Conservation (phyloP, 2,888 invertebrate species). For the Chelonus formosanus region DNA sequence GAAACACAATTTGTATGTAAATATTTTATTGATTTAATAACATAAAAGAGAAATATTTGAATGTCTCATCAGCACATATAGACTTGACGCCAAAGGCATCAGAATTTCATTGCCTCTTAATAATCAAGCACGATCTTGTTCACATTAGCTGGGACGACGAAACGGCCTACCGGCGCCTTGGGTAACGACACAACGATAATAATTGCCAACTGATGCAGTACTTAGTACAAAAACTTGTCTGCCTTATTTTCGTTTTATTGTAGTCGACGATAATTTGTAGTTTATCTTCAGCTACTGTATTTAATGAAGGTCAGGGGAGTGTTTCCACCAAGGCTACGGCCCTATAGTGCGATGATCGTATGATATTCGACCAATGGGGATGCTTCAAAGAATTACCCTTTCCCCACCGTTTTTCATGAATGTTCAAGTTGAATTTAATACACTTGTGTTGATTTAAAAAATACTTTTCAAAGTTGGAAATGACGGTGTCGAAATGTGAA, state of each 20-base stretch:
- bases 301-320: conserved; percentile 24
- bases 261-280: conserved; percentile 8
- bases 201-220: background rate
- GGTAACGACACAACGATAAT: too few relatives aligned
- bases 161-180: too few relatives aligned
- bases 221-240: conserved; percentile 2
- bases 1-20: too few relatives aligned
- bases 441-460: too few relatives aligned
- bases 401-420: background rate
- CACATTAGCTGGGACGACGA: too few relatives aligned
- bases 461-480: too few relatives aligned
- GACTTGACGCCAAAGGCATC: background rate
- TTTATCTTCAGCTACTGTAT: conserved; percentile 9
- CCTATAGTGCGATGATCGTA: conserved; percentile 8
- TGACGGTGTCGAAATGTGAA: too few relatives aligned
- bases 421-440: too few relatives aligned
- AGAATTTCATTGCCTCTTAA: background rate
- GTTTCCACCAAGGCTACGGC: conserved; percentile 17
- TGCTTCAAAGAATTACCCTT: conserved; percentile 3
- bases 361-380: conserved; percentile 8
- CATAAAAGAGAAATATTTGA: too few relatives aligned
- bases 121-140: too few relatives aligned
- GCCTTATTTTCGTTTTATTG: background rate
- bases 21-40: too few relatives aligned
- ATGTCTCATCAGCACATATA: background rate